Percentiles rank a stretch among this genome's conserved stretches.
phyloP scores from a whole-genome alignment of 2,797 vertebrate species.

The Cichlasoma orientale region DNA sequence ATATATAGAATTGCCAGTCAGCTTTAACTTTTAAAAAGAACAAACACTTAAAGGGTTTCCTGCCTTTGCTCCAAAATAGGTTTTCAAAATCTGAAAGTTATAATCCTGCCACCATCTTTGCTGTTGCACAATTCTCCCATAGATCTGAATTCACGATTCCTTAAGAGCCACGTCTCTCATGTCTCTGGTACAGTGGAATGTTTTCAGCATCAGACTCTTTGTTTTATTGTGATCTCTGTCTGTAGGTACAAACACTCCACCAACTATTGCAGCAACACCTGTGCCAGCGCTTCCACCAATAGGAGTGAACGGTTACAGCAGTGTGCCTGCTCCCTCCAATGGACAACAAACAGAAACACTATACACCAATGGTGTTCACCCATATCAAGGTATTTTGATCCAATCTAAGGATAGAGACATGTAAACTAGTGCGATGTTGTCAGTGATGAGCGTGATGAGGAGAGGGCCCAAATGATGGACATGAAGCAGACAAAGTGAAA shows the following conservation, averaged over 20 bases:
- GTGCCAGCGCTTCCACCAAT: conserved; percentile 88
- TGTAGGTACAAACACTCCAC: conserved; percentile 92
- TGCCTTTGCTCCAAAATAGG: neutral
- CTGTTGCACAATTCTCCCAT: neutral
- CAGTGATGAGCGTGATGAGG: neutral
- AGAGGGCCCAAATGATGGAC: neutral
- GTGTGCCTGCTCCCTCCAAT: conserved; percentile 82
- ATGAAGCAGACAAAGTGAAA: neutral
- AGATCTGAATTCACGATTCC: neutral
- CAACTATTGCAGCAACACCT: conserved; percentile 88
- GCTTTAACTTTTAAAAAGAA: neutral
- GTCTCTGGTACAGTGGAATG: neutral
- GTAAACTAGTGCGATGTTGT: neutral
- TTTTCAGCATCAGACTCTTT: neutral
- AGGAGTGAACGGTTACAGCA: conserved; percentile 91
- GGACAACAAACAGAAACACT: conserved; percentile 90
- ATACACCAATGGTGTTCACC: conserved; percentile 90
- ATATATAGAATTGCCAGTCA: neutral
- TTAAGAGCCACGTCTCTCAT: neutral
- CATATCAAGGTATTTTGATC: conserved; percentile 87
- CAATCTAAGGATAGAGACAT: neutral
- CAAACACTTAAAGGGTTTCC: neutral
- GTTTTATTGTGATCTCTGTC: conserved; percentile 3
- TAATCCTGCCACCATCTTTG: neutral
- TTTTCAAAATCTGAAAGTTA: neutral